These are phyloP conservation scores for Chrysodeixis includens DNA, from an alignment of 2,888 invertebrate species.

Conservation along the genomic window DNA sequence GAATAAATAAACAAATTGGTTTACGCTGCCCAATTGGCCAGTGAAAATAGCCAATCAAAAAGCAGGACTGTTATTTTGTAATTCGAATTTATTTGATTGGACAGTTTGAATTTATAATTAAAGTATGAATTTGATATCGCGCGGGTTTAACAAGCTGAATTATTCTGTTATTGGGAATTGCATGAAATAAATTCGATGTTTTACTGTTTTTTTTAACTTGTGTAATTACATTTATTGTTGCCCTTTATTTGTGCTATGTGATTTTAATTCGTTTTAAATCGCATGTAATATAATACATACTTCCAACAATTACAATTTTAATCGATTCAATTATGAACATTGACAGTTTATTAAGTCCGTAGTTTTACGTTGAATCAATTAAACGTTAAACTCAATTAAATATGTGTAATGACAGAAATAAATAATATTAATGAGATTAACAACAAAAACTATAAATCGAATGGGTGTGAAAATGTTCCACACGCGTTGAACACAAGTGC, in stretches of 20 bases:
- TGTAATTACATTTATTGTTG: neutral
- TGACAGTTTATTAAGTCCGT: too few species aligned
- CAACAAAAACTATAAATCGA: neutral
- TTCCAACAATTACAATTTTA: too few species aligned
- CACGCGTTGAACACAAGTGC: neutral
- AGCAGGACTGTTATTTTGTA: slow-evolving; percentile 21
- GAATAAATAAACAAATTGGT: slow-evolving; percentile 46
- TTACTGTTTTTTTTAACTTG: neutral
- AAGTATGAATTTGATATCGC: slow-evolving; percentile 21
- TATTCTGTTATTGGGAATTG: too few species aligned
- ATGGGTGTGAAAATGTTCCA: neutral
- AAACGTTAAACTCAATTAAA: too few species aligned
- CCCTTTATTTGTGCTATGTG: neutral
- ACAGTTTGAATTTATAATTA: slow-evolving; percentile 27
- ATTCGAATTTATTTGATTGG: slow-evolving; percentile 16
- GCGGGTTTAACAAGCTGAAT: neutral
- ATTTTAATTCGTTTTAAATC: too few species aligned
- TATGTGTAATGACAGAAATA: too few species aligned
- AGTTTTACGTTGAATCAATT: too few species aligned
- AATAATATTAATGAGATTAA: too few species aligned
- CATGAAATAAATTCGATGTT: neutral
- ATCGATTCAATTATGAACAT: too few species aligned
- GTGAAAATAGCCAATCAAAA: slow-evolving; percentile 24
- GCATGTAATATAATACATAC: too few species aligned
- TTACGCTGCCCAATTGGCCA: slow-evolving; percentile 8